These are phyloP conservation scores for Eupithecia tripunctaria DNA, from an alignment of 2,888 invertebrate species.

Conservation along the genomic window DNA sequence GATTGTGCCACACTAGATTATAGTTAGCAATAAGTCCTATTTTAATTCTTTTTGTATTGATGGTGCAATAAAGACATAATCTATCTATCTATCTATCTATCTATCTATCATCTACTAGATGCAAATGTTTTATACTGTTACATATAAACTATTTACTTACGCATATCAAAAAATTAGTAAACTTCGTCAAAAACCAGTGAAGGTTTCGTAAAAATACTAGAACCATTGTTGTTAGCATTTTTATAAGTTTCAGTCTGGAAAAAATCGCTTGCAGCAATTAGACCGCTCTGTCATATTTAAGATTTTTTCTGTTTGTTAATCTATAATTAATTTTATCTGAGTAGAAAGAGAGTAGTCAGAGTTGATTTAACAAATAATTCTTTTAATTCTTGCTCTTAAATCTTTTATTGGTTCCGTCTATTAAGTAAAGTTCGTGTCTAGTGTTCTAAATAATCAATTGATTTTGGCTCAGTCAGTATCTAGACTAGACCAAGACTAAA, in stretches of 20 bases:
- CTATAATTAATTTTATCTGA: too few species aligned
- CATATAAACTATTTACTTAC: too few species aligned
- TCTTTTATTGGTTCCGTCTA: not conserved
- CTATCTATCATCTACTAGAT: too few species aligned
- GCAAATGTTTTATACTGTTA: too few species aligned
- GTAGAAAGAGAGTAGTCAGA: not conserved
- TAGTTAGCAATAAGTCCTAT: too few species aligned
- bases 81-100: too few species aligned
- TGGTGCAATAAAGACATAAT: too few species aligned
- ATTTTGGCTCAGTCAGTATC: not conserved
- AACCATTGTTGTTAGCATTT: not conserved
- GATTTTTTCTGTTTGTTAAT: not conserved
- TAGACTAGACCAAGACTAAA: conserved; percentile 9
- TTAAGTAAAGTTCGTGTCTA: not conserved
- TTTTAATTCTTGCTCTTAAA: not conserved
- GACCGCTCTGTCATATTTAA: not conserved
- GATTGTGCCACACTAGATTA: too few species aligned
- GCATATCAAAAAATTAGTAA: not conserved
- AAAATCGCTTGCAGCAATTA: not conserved
- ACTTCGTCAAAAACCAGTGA: too few species aligned
- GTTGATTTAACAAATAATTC: not conserved
- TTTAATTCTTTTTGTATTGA: too few species aligned
- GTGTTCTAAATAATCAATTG: not conserved
- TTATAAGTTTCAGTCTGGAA: not conserved
- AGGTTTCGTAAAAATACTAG: not conserved